Evolutionary conservation across 2,797 vertebrate genomes (phyloP), one percentile per base, ranked within the genome.

Genomic region (Microchirus variegatus): DNA sequence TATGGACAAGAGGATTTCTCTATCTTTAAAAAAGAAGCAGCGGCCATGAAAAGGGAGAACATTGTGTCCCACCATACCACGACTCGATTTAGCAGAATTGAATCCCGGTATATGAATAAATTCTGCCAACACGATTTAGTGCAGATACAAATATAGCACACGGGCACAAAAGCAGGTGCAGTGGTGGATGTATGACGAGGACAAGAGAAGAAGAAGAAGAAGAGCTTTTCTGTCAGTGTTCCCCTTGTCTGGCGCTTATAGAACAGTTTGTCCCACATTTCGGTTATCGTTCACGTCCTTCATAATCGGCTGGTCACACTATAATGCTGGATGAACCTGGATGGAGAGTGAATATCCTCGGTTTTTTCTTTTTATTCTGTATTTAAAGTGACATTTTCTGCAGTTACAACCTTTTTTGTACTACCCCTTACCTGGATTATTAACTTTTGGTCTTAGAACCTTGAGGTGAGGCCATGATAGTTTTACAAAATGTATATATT

Each of bases 211-310:
- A n/a, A n/a, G n/a, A n/a, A n/a, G n/a, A n/a, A n/a, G n/a, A n/a
- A 38, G 14, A 72, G n/a, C 22, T 72, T 84, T 86, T 35, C 38
- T 69, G 82, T 87, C 77, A 10, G 55, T 57, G 35, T 60, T 38
- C 45, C 11, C 11, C 13, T 41, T 59, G 71, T 82, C 59, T 18
- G 31, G 69, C 1, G 57, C 14, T 38, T 59, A 35, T 59, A 35
- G 47, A 71, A 70, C 74, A 74, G 78, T 72, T 72, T 73, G 63
- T 75, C 74, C 63, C 46, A 52, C 11, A 36, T 66, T 60, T 73
- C 53, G 51, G 18, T 82, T 81, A 86, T 87, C 80, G 62, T 62
- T 55, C 65, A 18, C 55, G 66, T 85, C 57, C 57, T 48, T 78
- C 59, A 76, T 67, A 76, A 76, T 59, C 62, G 18, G 71, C 68